Conservation (phyloP, 2,113 vertebrate genomes). For the Trinectes maculatus region DNA sequence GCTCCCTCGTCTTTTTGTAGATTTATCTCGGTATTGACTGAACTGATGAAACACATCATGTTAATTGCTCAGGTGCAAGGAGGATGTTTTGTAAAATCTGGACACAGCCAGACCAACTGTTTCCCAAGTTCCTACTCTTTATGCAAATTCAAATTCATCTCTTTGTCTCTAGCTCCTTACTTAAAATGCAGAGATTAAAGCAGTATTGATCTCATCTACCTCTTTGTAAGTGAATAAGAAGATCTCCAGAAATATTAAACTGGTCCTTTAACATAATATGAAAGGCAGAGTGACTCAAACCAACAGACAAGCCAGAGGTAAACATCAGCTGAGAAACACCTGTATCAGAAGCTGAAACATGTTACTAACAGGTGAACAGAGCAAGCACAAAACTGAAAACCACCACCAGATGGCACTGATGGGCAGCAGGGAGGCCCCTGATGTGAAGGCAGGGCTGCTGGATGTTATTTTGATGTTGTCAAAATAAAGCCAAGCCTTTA, state of each 20-base stretch:
- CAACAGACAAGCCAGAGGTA: constrained; percentile 11
- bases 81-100: constrained; percentile 6
- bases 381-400: neutral
- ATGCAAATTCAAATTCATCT: constrained; percentile 33
- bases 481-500: constrained; percentile 54
- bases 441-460: constrained; percentile 36
- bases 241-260: constrained; percentile 27
- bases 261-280: constrained; percentile 17
- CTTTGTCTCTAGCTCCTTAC: neutral
- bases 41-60: constrained; percentile 13
- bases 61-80: neutral
- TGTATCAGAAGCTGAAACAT: neutral
- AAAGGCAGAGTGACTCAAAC: constrained; percentile 12
- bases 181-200: constrained; percentile 24
- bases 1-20: too few species aligned
- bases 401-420: constrained; percentile 67
- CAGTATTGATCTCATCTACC: constrained; percentile 26
- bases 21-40: constrained; percentile 3
- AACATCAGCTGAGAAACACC: constrained; percentile 10
- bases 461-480: constrained; percentile 50
- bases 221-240: constrained; percentile 8
- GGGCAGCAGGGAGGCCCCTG: constrained; percentile 9
- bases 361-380: neutral
- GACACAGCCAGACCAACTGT: neutral
- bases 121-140: constrained; percentile 9